phyloP scores from a whole-genome alignment of 2,888 invertebrate species.

The Teinopalpus imperialis region DNA sequence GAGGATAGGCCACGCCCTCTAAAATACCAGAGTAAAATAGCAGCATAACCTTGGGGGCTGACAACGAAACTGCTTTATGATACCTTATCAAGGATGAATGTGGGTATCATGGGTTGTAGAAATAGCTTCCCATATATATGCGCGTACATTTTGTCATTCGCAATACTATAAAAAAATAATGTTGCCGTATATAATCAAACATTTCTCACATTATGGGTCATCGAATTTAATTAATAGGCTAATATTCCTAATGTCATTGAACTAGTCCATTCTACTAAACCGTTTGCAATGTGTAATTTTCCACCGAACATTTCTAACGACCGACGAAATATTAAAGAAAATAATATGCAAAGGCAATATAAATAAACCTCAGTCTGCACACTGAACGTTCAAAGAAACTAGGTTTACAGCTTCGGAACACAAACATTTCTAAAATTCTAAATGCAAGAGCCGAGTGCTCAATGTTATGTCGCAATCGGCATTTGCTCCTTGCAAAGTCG shows the following conservation, averaged over 20 bases:
- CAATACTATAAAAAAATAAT: too few species aligned
- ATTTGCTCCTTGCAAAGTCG: conserved; percentile 60
- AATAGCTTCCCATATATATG: too few species aligned
- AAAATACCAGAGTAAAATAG: too few species aligned
- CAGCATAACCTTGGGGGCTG: too few species aligned
- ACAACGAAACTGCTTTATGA: too few species aligned
- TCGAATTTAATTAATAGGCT: not conserved
- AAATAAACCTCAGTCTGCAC: conserved; percentile 20
- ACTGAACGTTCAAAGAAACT: conserved; percentile 50
- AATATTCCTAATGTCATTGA: conserved; percentile 5
- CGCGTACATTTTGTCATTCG: too few species aligned
- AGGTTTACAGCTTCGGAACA: conserved; percentile 71
- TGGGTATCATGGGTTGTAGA: too few species aligned
- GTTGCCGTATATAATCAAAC: too few species aligned
- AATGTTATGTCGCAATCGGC: conserved; percentile 61
- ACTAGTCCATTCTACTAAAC: not conserved
- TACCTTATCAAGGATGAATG: too few species aligned
- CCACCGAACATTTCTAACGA: not conserved
- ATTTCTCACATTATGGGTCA: too few species aligned
- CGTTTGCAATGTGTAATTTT: not conserved
- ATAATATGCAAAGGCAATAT: conserved; percentile 20
- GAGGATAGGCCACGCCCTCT: too few species aligned
- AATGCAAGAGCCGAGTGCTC: conserved; percentile 54
- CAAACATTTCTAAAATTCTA: conserved; percentile 71
- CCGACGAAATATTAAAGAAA: conserved; percentile 11